Base-by-base conservation (phyloP, 2,888 invertebrate genomes). In the Cyrtodaria siliqua region DNA sequence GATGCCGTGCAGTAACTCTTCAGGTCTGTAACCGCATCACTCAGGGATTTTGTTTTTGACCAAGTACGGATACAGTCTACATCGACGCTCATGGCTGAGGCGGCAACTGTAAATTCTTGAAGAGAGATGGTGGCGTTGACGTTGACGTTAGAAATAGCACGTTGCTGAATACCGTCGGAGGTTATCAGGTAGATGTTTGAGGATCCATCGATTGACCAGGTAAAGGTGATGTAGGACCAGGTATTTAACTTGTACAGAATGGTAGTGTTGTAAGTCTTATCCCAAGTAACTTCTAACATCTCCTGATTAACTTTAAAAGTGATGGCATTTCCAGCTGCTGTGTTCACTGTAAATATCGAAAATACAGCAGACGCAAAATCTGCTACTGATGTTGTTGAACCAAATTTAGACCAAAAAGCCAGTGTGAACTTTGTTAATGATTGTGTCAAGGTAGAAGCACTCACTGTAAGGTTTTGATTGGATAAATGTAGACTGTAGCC, bases 1-100 rank as follows among this genome's bases (percentile, higher is more conserved):
- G 66, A 26, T 18, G 52, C 50, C 3, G 26, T 44, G 23, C 67
- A 61, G 57, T 85, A 87, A 2, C 29, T 44, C 26, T 77, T 49
- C 71, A 79, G 74, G 38, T 84, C 82, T 20, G 57, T 29, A 0
- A 69, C 61, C 1, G 83, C 71, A 3, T 78, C 72, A 8, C 71
- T 59, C 2, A 80, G 55, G 16, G 84, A 60, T 59, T 82, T 79
- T 1, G 57, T 63, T 2, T 38, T 50, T n/a, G 76, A 77, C 88
- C 88, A 88, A 2, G 76, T 26, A 44, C 85, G 40, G 8, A 85
- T 24, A 29, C 83, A 69, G 42, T 88, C 88, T 14, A 88, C 26
- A 50, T 82, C 76, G 8, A 86, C 47, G 9, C 26, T 40, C 8
- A 57, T 47, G n/a, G 62, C 26, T 9, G 64, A 55, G 14, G 61